A percentile compares a stretch with the other conserved stretches of the same genome.
Conservation (phyloP, 2,113 vertebrate species). For the Bubo bubo region DNA sequence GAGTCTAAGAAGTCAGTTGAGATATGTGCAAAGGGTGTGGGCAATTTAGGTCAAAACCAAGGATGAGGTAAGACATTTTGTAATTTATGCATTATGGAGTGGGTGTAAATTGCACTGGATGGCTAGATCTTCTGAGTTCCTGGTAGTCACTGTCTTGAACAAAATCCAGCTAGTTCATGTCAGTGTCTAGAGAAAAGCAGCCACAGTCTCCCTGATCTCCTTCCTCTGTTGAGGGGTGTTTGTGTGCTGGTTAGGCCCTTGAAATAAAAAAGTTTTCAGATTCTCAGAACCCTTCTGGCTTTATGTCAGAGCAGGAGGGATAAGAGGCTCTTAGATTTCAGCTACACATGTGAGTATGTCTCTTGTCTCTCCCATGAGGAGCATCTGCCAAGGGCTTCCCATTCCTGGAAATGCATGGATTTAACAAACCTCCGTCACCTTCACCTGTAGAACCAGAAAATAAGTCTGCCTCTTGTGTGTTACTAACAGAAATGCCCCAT, state of each 20-base stretch:
- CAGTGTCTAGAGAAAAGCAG: not conserved
- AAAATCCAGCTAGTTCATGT: not conserved
- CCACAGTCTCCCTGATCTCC: not conserved
- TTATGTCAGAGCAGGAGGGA: not conserved
- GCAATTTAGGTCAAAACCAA: not conserved
- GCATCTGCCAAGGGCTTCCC: not conserved
- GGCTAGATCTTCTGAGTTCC: not conserved
- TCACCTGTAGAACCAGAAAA: not conserved
- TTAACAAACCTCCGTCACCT: not conserved
- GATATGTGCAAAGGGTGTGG: not conserved
- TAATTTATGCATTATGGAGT: not conserved
- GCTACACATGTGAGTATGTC: rapidly evolving
- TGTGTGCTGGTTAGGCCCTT: not conserved
- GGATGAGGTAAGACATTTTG: not conserved
- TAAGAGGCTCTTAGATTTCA: not conserved
- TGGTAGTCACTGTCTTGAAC: not conserved
- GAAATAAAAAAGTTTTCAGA: not conserved
- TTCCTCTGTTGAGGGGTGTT: rapidly evolving
- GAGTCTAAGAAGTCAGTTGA: not conserved
- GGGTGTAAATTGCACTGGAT: not conserved
- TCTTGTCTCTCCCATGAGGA: not conserved
- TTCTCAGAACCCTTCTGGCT: not conserved
- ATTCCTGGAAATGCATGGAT: not conserved
- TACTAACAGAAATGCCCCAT: not conserved
- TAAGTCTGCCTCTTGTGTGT: not conserved